Percentiles rank a stretch among this genome's conserved stretches.
These are phyloP conservation scores for Planococcus citri DNA, from an alignment of 1,140 invertebrate species.

Conservation along the genomic window DNA sequence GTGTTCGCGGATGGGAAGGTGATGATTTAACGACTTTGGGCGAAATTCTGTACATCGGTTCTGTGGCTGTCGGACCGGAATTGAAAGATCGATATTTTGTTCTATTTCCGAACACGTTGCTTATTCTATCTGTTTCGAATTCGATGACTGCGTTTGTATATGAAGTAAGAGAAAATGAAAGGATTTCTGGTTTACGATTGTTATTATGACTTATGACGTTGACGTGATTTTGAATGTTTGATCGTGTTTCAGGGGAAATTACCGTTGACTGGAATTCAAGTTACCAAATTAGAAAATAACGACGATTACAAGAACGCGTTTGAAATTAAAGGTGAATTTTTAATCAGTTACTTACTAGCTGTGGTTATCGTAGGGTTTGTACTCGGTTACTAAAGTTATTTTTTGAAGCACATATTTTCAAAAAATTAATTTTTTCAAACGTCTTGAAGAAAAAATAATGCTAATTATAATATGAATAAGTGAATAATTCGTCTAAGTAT, in stretches of 20 bases:
- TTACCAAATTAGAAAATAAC: conserved; percentile 61
- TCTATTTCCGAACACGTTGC: conserved; percentile 70
- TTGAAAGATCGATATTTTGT: conserved; percentile 84
- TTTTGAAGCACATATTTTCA: too few relatives aligned
- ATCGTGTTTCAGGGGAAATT: conserved; percentile 62
- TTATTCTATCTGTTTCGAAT: conserved; percentile 82
- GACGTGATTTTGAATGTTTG: too few relatives aligned
- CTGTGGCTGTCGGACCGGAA: conserved; percentile 64
- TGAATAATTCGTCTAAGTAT: too few relatives aligned
- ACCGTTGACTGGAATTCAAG: conserved; percentile 68
- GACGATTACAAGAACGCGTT: conserved; percentile 76
- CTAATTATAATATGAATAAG: too few relatives aligned
- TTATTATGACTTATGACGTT: background rate
- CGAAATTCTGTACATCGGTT: conserved; percentile 72
- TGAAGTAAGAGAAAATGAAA: conserved; percentile 49
- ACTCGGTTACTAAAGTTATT: too few relatives aligned
- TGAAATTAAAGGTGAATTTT: conserved; percentile 60
- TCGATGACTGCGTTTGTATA: conserved; percentile 90
- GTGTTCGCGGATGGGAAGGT: conserved; percentile 90
- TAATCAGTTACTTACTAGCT: conserved; percentile 4
- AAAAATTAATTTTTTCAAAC: too few relatives aligned
- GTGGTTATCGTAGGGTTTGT: too few relatives aligned
- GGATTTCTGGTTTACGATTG: too few relatives aligned
- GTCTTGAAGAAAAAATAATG: too few relatives aligned
- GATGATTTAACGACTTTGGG: conserved; percentile 62